Base-by-base conservation (phyloP, 37 sponge, comb jelly and placozoan genomes). In the Spongia lamella region DNA sequence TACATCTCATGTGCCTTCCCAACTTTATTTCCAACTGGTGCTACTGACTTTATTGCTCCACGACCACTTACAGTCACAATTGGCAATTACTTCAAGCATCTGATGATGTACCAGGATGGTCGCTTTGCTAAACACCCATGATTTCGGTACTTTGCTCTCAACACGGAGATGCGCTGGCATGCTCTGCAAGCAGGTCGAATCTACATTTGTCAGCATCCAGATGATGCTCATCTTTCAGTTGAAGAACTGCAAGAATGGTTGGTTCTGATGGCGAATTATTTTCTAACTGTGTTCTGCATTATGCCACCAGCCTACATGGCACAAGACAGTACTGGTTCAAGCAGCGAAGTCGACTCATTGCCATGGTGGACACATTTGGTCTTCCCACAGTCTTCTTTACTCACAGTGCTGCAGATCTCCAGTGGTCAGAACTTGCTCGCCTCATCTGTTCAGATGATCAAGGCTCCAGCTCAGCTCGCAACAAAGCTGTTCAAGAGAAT, bases 361-460 rank as follows among this genome's bases (percentile, higher is more conserved):
- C 72, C 63, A 80, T 80, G 81, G 63, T 70, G 15, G 72, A 80
- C 72, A 80, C 63, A 17, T 63, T 84, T 31, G 77, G 84, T 0
- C 70, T 76, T 29, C 82, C 74, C n/a, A 81, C 82, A 3, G 55
- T 72, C 19, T 81, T 72, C 24, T 76, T 84, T 56, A 84, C 71
- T 0, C 84, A 77, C 77, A 84, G 84, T 76, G 78, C 77, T 24
- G 84, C 84, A 37, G 84, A 84, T 54, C 69, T 67, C 30, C 79
- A 84, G 60, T 81, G 82, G 74, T 74, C 74, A 71, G 74, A 72
- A 37, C 57, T 81, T 32, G 82, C 82, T 29, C 54, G 33, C 16
- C 79, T 84, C 30, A 65, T 78, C 60, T 84, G 85, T 54, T 57
- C 64, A 19, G 69, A 66, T n/a, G 27, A 85, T 19, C 68, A 58